Evolutionary conservation across 2,797 vertebrate species (phyloP).

Genomic region (Phalloptychus januarius): DNA sequence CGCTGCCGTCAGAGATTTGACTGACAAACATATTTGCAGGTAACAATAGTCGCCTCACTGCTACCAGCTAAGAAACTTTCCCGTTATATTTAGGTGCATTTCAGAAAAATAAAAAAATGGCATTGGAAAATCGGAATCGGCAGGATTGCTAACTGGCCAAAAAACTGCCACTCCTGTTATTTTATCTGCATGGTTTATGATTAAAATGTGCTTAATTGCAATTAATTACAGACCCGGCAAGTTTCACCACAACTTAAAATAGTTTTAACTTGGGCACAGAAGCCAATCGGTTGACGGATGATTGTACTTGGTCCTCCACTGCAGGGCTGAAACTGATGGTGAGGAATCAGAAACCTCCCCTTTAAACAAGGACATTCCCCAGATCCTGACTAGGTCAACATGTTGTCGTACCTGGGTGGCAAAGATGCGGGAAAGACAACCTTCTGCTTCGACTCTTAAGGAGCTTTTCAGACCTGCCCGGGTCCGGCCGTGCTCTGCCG

Average conservation of each 20-base stretch:
- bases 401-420: background rate
- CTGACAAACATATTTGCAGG: too few species aligned
- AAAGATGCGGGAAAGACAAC: background rate
- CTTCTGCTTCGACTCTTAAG: background rate
- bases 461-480: background rate
- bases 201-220: too few species aligned
- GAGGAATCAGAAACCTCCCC: background rate
- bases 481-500: background rate
- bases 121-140: too few species aligned
- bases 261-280: background rate
- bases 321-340: background rate
- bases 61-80: too few species aligned
- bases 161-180: too few species aligned
- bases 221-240: too few species aligned
- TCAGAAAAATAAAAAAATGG: too few species aligned
- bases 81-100: too few species aligned
- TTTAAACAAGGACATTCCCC: background rate
- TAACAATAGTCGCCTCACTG: too few species aligned
- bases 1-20: too few species aligned
- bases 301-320: background rate
- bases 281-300: background rate
- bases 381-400: background rate
- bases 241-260: background rate
- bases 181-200: too few species aligned
- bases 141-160: too few species aligned